phyloP scores from a whole-genome alignment of 2,797 vertebrate species.

The Lithobates pipiens region DNA sequence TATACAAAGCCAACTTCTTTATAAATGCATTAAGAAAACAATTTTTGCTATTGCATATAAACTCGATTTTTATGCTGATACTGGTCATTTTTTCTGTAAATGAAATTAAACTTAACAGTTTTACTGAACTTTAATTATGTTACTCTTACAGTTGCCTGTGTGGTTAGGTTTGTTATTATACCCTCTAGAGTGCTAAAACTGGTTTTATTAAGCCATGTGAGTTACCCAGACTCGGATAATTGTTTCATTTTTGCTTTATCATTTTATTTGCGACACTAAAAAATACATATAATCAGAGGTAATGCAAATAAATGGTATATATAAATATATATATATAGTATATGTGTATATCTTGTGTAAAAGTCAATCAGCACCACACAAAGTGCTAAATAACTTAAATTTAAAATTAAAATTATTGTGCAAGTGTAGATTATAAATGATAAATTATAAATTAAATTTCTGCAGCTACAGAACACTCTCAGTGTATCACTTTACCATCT shows the following conservation, averaged over 20 bases:
- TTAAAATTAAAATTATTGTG: no score
- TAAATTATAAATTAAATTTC: no score
- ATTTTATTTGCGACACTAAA: conserved; percentile 34
- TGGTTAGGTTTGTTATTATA: conserved; percentile 12
- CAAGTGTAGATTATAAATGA: no score
- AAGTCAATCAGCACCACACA: no score
- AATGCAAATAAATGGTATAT: neutral
- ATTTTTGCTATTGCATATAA: conserved; percentile 20
- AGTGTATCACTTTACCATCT: no score
- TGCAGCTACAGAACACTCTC: no score
- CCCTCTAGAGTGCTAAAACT: conserved; percentile 14
- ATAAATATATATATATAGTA: neutral
- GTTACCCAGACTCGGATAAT: neutral
- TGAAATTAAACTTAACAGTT: conserved; percentile 30
- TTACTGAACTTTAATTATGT: conserved; percentile 25
- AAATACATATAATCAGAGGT: neutral
- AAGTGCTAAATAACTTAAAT: no score
- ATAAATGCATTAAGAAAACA: conserved; percentile 26
- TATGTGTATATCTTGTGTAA: no score
- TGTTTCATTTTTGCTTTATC: conserved; percentile 62
- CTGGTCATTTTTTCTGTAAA: conserved; percentile 20
- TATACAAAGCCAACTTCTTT: conserved; percentile 28
- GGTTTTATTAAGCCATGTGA: conserved; percentile 14
- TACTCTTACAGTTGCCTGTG: conserved; percentile 3
- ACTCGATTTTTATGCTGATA: conserved; percentile 44